Conservation (phyloP, 2,888 invertebrate species). For the Anthophora plumipes region DNA sequence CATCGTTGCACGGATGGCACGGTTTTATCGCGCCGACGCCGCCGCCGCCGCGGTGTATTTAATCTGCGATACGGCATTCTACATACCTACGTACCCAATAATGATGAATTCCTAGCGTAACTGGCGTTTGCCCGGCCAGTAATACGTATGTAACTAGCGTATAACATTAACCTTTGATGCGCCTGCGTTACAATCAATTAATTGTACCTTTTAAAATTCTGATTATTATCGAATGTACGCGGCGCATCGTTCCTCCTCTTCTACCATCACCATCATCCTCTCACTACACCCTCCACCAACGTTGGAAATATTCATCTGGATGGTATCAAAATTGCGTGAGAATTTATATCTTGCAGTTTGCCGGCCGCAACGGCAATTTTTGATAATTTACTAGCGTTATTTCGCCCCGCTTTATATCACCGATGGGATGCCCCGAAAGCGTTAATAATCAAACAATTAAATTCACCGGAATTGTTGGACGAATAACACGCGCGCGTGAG, state of each 20-base stretch:
- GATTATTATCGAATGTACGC: slow-evolving; percentile 49
- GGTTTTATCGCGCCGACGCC: slow-evolving; percentile 55
- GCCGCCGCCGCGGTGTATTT: slow-evolving; percentile 51
- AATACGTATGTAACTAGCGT: slow-evolving; percentile 49
- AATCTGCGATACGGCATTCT: slow-evolving; percentile 66
- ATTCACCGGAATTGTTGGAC: slow-evolving; percentile 31
- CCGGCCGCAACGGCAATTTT: slow-evolving; percentile 38
- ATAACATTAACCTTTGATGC: slow-evolving; percentile 63
- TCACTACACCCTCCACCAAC: not conserved
- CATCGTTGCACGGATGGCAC: slow-evolving; percentile 38
- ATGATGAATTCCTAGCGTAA: slow-evolving; percentile 72
- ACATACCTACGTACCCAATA: slow-evolving; percentile 66
- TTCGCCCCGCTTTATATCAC: slow-evolving; percentile 36
- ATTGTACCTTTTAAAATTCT: slow-evolving; percentile 65
- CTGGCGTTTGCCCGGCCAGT: slow-evolving; percentile 50
- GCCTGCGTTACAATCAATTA: slow-evolving; percentile 63
- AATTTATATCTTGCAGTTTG: slow-evolving; percentile 48
- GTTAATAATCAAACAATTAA: slow-evolving; percentile 56
- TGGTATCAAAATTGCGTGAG: slow-evolving; percentile 56
- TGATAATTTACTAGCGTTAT: slow-evolving; percentile 51
- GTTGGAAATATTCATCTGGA: slow-evolving; percentile 57
- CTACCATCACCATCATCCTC: too few relatives aligned
- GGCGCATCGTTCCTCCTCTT: not conserved
- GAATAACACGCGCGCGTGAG: slow-evolving; percentile 3
- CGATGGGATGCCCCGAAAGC: slow-evolving; percentile 28